These are phyloP conservation scores for Lonchura striata DNA, from an alignment of 2,113 vertebrate genomes.

Conservation along the genomic window DNA sequence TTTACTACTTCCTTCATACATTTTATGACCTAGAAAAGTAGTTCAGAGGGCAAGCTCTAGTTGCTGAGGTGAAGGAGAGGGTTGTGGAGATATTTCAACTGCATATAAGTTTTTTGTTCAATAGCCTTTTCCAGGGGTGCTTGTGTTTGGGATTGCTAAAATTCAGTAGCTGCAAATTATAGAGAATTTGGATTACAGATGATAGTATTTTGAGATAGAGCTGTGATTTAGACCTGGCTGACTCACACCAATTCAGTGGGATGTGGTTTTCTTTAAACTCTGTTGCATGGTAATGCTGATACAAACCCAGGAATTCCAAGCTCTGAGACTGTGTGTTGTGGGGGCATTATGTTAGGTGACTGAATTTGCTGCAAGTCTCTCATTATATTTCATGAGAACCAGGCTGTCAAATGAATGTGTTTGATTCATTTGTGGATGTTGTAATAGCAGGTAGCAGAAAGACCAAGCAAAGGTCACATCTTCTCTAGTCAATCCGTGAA, in stretches of 20 bases:
- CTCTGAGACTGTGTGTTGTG: neutral
- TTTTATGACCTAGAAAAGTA: neutral
- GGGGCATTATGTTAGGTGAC: neutral
- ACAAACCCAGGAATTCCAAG: neutral
- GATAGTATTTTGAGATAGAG: neutral
- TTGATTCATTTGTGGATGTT: neutral
- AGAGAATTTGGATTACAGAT: neutral
- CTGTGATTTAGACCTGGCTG: neutral
- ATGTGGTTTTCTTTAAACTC: neutral
- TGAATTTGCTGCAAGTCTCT: neutral
- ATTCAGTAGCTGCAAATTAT: neutral
- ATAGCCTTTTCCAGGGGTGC: neutral
- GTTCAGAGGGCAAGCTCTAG: neutral
- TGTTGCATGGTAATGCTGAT: neutral
- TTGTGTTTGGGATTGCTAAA: neutral
- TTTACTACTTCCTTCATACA: neutral
- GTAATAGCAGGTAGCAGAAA: neutral
- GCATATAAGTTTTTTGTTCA: neutral
- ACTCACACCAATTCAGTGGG: neutral
- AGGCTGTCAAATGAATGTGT: neutral
- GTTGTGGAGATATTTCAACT: neutral
- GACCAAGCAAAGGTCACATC: neutral
- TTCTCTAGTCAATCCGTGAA: neutral
- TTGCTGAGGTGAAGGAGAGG: neutral
- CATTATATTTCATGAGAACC: neutral